Conservation (phyloP, 2,888 invertebrate species). For the Embidobia sp. region DNA sequence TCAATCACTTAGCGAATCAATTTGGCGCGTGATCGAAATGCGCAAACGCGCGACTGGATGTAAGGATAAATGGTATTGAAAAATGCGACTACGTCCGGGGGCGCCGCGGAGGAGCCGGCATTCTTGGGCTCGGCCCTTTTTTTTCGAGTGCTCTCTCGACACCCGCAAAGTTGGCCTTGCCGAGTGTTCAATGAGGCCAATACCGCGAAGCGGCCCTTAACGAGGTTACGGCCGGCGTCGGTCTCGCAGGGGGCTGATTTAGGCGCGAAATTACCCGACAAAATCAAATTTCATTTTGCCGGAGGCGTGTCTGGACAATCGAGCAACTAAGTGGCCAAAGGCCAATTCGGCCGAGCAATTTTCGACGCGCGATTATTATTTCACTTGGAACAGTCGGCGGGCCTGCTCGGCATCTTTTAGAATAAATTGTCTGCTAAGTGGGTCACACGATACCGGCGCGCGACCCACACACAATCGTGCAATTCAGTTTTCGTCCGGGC, state of each 20-base stretch:
- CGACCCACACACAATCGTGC: no score
- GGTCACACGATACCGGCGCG: no score
- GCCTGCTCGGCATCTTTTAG: no score
- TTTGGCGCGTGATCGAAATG: conserved; percentile 46
- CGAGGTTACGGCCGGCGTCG: conserved; percentile 72
- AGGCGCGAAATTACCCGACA: conserved; percentile 81
- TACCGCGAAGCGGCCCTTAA: conserved; percentile 77
- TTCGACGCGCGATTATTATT: conserved; percentile 79
- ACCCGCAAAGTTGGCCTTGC: conserved; percentile 72
- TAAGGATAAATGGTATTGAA: conserved; percentile 15
- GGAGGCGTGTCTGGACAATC: conserved; percentile 81
- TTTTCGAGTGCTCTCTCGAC: conserved; percentile 69
- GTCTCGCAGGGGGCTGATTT: conserved; percentile 75
- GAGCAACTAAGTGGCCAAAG: conserved; percentile 79
- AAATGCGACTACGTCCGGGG: background rate
- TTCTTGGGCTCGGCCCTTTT: conserved; percentile 13
- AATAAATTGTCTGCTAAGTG: conserved; percentile 49
- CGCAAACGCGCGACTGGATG: conserved; percentile 22
- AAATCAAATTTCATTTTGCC: conserved; percentile 81
- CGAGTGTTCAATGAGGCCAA: conserved; percentile 76
- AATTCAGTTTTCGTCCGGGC: no score
- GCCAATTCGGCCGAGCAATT: conserved; percentile 80
- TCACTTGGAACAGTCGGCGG: conserved; percentile 72
- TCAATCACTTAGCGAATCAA: conserved; percentile 45
- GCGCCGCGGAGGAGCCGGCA: background rate